Conservation (phyloP, 2,113 vertebrate genomes). For the Glaucidium brasilianum region DNA sequence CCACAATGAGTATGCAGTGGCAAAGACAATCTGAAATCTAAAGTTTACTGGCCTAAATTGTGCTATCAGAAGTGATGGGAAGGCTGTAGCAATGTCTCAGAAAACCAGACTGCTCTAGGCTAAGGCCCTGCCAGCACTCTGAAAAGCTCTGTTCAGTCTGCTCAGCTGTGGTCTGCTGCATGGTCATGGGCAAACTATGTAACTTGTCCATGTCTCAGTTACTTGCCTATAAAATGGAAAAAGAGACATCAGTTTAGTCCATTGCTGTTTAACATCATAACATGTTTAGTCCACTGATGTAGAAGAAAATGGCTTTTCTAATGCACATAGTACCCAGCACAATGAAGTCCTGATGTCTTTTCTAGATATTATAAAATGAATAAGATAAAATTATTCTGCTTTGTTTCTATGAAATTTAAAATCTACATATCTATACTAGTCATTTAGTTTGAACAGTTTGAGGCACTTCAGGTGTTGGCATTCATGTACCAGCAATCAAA, state of each 20-base stretch:
- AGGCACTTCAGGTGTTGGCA: background rate
- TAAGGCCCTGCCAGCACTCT: background rate
- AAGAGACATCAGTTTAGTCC: background rate
- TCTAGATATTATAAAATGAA: background rate
- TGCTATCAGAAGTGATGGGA: background rate
- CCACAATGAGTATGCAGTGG: background rate
- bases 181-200: background rate
- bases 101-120: background rate
- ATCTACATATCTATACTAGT: background rate
- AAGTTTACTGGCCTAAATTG: background rate
- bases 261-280: no score
- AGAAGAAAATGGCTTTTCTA: background rate
- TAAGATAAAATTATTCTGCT: background rate
- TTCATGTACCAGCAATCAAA: background rate
- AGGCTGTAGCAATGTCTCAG: background rate
- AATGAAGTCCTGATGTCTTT: background rate
- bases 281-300: background rate
- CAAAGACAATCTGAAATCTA: background rate
- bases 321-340: background rate
- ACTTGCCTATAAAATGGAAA: background rate
- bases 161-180: background rate
- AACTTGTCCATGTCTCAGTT: background rate
- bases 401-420: background rate
- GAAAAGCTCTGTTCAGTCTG: background rate
- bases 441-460: background rate